These are phyloP conservation scores for Dipodomys stephensi DNA, from an alignment of 2,113 vertebrate species.

Conservation along the genomic window DNA sequence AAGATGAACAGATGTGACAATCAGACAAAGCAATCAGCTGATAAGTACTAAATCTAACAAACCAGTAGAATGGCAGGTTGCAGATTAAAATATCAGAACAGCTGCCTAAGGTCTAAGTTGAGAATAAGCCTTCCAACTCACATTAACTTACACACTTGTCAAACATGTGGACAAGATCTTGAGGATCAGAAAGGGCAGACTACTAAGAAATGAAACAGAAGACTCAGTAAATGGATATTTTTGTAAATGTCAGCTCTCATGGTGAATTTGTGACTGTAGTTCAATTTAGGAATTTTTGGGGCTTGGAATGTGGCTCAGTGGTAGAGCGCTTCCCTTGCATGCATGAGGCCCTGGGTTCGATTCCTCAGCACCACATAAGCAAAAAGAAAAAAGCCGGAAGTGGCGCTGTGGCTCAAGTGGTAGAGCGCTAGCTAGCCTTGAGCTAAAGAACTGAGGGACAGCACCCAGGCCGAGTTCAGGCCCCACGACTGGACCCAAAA, in stretches of 20 bases:
- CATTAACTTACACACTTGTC: rapidly evolving
- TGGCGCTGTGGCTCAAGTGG: no score
- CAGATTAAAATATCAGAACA: background rate
- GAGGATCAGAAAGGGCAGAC: no score
- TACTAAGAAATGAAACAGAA: background rate
- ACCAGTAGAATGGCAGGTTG: background rate
- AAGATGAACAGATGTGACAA: background rate
- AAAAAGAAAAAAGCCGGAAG: no score
- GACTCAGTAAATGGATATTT: background rate
- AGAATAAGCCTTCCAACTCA: rapidly evolving
- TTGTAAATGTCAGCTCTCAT: background rate
- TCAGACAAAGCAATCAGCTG: background rate
- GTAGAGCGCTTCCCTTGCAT: no score
- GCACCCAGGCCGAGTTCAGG: no score
- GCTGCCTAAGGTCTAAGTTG: rapidly evolving
- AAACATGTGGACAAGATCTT: rapidly evolving
- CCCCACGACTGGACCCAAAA: no score
- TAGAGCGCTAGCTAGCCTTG: no score
- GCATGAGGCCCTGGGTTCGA: no score
- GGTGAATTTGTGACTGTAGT: background rate
- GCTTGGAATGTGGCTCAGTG: no score
- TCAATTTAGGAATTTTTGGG: no score
- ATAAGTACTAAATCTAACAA: background rate
- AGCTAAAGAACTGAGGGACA: no score
- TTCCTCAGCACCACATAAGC: no score